Evolutionary conservation across 2,797 vertebrate species (phyloP).

Genomic region (Sebastes glaucus): DNA sequence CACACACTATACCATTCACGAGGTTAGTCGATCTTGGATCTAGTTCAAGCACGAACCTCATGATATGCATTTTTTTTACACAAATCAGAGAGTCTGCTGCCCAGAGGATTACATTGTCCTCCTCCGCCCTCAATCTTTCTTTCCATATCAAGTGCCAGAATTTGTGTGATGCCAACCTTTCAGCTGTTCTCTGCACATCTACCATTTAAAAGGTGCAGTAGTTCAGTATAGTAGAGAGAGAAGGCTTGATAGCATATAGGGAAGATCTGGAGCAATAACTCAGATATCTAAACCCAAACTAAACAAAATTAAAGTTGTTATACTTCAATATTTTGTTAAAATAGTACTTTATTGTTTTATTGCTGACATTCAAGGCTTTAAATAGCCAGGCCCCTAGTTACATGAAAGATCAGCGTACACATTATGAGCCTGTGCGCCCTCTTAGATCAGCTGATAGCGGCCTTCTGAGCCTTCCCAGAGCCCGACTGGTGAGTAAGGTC

Average conservation of each 20-base stretch:
- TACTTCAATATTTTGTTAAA: neutral
- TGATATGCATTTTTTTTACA: neutral
- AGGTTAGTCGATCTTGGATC: neutral
- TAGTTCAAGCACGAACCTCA: neutral
- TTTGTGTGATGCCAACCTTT: neutral
- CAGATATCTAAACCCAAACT: neutral
- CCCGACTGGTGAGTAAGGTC: no score
- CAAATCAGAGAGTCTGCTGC: constrained; percentile 6
- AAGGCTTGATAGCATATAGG: neutral
- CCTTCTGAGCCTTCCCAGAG: neutral
- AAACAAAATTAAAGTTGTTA: neutral
- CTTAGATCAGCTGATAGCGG: no score
- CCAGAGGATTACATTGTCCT: constrained; percentile 10
- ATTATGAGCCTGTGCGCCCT: no score
- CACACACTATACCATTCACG: neutral
- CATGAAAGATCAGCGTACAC: no score
- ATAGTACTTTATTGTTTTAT: neutral
- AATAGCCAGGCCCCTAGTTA: neutral
- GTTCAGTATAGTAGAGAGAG: neutral
- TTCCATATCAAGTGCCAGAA: constrained; percentile 3
- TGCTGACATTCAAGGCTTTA: neutral
- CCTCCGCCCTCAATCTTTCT: neutral
- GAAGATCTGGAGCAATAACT: neutral
- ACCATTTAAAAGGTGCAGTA: constrained; percentile 8
- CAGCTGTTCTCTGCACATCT: neutral